phyloP scores from a whole-genome alignment of 2,113 vertebrate species.

The Alouatta palliata region DNA sequence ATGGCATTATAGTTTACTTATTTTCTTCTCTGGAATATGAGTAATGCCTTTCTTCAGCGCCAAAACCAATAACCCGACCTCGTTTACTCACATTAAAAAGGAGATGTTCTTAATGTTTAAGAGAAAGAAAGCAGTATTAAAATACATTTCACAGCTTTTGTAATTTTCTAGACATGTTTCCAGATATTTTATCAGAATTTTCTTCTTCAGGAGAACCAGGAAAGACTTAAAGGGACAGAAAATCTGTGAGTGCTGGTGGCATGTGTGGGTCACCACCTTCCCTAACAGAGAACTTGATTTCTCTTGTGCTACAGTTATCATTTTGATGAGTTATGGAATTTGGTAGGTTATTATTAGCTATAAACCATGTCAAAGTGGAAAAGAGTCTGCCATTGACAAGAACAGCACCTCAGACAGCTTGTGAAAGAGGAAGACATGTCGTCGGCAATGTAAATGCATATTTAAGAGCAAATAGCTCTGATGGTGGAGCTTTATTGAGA shows the following conservation, averaged over 20 bases:
- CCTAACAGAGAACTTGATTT: not conserved
- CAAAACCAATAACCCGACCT: not conserved
- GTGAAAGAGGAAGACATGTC: not conserved
- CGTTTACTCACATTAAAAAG: not conserved
- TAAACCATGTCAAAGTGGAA: not conserved
- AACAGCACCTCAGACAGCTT: not conserved
- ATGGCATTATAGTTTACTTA: not conserved
- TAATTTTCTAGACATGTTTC: not conserved
- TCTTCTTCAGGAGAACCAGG: not conserved
- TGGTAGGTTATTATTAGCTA: not conserved
- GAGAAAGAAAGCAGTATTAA: not conserved
- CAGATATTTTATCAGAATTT: not conserved
- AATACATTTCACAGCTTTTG: not conserved
- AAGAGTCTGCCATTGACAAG: not conserved
- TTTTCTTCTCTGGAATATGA: not conserved
- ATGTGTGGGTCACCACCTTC: accelerated
- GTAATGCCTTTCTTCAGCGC: not conserved
- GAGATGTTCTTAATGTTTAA: not conserved
- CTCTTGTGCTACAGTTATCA: not conserved
- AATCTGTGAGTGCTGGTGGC: not conserved
- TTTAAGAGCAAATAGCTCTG: not conserved
- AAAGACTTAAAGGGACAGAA: not conserved
- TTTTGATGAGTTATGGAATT: not conserved
- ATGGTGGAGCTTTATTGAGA: not conserved
- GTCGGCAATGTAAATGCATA: not conserved